phyloP scores from a whole-genome alignment of 2,113 vertebrate genomes.

The Spea multiplicata region DNA sequence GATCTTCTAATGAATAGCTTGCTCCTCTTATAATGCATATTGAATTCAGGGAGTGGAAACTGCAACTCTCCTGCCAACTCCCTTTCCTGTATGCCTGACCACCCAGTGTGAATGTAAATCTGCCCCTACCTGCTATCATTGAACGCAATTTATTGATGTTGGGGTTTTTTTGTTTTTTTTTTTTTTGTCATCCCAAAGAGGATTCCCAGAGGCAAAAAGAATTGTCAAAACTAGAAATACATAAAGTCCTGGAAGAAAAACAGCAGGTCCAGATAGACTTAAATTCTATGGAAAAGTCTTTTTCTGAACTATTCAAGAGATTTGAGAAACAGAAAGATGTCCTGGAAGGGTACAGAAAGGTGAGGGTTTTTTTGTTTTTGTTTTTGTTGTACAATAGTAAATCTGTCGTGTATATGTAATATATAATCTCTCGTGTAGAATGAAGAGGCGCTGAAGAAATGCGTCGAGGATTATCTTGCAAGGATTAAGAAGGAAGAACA shows the following conservation, averaged over 20 bases:
- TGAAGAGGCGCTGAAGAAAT: constrained; percentile 83
- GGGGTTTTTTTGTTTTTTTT: not conserved
- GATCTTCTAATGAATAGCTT: no score
- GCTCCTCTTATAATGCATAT: no score
- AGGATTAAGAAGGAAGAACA: constrained; percentile 81
- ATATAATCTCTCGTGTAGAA: constrained; percentile 69
- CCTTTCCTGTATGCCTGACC: no score
- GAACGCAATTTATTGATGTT: not conserved
- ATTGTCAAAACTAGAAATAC: constrained; percentile 62
- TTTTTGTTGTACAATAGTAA: not conserved
- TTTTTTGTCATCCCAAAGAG: constrained; percentile 54
- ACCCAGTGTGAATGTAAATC: no score
- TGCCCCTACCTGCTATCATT: no score
- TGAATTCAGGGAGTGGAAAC: no score
- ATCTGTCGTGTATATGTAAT: no score
- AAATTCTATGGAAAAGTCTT: constrained; percentile 79
- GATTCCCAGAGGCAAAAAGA: constrained; percentile 75
- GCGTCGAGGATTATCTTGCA: constrained; percentile 74
- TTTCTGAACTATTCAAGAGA: constrained; percentile 84
- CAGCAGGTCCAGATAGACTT: constrained; percentile 77
- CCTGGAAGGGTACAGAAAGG: constrained; percentile 82
- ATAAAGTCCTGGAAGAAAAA: constrained; percentile 71
- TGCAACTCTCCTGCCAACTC: no score
- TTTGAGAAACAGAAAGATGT: constrained; percentile 86
- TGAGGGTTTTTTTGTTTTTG: constrained; percentile 48